A percentile compares a stretch with the other conserved stretches of the same genome.
Evolutionary conservation across 2,113 vertebrate species (phyloP).

Genomic region (Piaya cayana): DNA sequence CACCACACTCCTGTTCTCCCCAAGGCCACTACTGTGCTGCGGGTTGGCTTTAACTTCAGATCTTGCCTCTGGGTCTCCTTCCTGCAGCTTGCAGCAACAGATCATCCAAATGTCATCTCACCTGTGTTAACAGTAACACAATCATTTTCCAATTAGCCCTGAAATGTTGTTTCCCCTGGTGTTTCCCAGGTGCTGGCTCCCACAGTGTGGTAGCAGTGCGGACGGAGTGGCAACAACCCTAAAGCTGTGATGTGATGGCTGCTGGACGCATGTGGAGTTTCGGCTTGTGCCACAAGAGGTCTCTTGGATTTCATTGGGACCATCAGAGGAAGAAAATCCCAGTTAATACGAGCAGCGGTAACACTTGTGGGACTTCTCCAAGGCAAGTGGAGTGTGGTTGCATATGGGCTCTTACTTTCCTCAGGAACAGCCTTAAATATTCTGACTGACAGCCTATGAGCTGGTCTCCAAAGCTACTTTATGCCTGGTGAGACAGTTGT

Average conservation of each 20-base stretch:
- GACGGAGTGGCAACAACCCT: not conserved
- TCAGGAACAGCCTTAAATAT: not conserved
- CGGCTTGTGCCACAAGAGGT: slow-evolving; percentile 23
- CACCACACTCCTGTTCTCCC: not conserved
- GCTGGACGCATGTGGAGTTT: not conserved
- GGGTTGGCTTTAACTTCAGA: not conserved
- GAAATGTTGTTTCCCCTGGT: rapidly evolving
- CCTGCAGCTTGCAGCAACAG: not conserved
- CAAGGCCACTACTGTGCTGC: rapidly evolving
- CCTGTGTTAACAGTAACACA: rapidly evolving
- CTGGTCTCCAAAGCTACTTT: not conserved
- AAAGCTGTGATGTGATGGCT: rapidly evolving
- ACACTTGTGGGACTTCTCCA: rapidly evolving
- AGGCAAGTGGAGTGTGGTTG: not conserved
- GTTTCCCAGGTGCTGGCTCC: not conserved
- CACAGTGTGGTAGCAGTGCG: rapidly evolving
- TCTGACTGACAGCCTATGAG: not conserved
- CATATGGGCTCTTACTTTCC: not conserved
- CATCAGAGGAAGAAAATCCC: not conserved
- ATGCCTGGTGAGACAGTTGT: no score
- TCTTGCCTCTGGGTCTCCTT: not conserved
- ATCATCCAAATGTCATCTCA: not conserved
- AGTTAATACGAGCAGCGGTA: rapidly evolving
- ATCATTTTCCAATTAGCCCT: not conserved
- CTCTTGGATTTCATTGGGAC: not conserved